Evolutionary conservation across 2,113 vertebrate genomes (phyloP), one percentile per base, ranked within the genome.

Genomic region (Rhabdornis inornatus): DNA sequence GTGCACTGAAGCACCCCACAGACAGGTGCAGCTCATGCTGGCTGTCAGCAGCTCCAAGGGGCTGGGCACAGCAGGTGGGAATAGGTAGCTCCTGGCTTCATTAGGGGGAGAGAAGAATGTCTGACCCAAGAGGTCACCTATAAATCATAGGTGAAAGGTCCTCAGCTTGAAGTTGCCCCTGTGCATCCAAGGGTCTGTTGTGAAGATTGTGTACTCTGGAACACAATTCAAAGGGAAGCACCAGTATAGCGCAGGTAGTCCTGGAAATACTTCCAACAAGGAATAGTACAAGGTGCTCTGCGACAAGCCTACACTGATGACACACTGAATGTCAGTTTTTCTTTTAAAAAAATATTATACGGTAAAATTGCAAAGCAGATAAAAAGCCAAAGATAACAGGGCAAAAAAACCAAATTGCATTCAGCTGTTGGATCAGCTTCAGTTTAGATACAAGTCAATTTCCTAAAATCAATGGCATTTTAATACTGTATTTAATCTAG

Each of bases 1-100:
- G 55, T 16, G 30, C 47, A 53, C 2, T 77, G 56, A 83, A 92
- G 39, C 21, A 49, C 7, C 11, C 22, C 47, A 42, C 39, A 87
- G 74, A 44, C 4, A 0, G 0, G 5, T 23, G 44, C 35, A 89
- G 39, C 42, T 86, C 76, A 50, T 10, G 33, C 21, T 3, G 2
- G 25, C 25, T 66, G 60, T 7, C 70, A 87, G 33, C 40, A 75
- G 16, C 45, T 57, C 25, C n/a, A 72, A 35, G 22, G 25, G 22
- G 52, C 47, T 20, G 28, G 53, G 30, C 10, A 60, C 30, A 85
- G 37, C 3, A 8, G 18, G 2, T 80, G 23, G 23, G 20, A 72
- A 80, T 10, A 93, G 25, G 22, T 15, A 85, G 77, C 30, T 75
- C 52, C 39, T 63, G 56, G 16, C 15, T 75, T 70, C 39, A 30